Evolutionary conservation across 2,888 invertebrate genomes (phyloP).

Genomic region (Muscina levida): DNA sequence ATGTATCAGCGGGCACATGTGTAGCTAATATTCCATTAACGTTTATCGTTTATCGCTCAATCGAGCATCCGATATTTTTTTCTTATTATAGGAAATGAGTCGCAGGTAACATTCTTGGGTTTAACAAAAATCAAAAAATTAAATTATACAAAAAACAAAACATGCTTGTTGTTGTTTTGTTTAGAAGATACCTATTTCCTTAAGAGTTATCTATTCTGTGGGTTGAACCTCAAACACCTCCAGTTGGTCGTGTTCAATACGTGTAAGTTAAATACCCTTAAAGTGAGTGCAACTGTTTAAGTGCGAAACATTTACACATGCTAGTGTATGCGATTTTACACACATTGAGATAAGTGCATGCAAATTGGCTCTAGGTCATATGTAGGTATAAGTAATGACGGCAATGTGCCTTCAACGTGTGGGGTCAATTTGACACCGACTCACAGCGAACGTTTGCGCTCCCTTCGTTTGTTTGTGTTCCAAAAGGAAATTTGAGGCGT

Average conservation of each 20-base stretch:
- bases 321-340: no score
- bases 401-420: constrained; percentile 69
- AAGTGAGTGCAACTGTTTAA: neutral
- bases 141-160: no score
- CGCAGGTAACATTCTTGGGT: no score
- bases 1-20: no score
- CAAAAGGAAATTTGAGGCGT: constrained; percentile 76
- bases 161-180: no score
- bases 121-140: no score
- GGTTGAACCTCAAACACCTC: constrained; percentile 49
- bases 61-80: no score
- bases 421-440: constrained; percentile 65
- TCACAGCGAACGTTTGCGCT: neutral
- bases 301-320: constrained; percentile 1
- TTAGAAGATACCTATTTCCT: neutral
- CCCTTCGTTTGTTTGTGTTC: neutral
- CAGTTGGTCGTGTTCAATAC: constrained; percentile 61
- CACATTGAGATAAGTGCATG: constrained; percentile 23
- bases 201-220: constrained; percentile 17
- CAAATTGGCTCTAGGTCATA: constrained; percentile 24
- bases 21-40: no score
- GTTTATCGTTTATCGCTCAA: no score
- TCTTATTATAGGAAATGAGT: no score
- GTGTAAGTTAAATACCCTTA: constrained; percentile 1
- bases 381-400: constrained; percentile 50